These are phyloP conservation scores for Dryococelus australis DNA, from an alignment of 2,888 invertebrate genomes.

Conservation along the genomic window DNA sequence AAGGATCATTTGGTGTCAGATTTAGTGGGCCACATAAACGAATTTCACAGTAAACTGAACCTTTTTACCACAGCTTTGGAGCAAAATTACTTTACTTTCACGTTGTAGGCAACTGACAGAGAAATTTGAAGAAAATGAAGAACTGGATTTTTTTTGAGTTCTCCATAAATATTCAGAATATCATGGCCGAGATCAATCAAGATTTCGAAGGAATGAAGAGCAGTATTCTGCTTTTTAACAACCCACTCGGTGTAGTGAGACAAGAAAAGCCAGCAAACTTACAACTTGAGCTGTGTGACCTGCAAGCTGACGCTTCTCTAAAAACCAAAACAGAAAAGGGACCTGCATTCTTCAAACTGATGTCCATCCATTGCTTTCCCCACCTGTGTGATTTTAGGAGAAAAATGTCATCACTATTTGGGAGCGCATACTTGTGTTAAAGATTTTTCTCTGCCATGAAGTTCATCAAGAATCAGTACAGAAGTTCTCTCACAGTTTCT, in stretches of 20 bases:
- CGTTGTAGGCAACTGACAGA: not conserved
- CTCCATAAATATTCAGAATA: not conserved
- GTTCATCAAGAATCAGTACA: no score
- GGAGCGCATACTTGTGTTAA: no score
- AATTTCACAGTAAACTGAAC: not conserved
- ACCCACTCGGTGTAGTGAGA: not conserved
- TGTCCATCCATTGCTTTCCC: no score
- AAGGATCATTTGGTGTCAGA: not conserved
- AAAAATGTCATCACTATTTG: no score
- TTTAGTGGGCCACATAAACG: not conserved
- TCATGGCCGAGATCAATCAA: not conserved
- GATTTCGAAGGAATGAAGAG: not conserved
- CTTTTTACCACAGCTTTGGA: not conserved
- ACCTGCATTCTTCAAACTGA: no score
- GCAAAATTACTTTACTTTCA: not conserved
- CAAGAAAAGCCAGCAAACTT: constrained; percentile 21
- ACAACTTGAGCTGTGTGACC: no score
- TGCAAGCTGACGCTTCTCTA: no score
- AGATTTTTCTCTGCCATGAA: no score
- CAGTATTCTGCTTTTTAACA: constrained; percentile 13
- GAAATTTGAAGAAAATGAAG: not conserved
- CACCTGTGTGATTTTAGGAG: no score
- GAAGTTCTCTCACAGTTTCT: no score
- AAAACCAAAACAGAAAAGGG: no score
- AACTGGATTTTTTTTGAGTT: not conserved